Evolutionary conservation across 2,113 vertebrate species (phyloP), one percentile per base, ranked within the genome.

Genomic region (Eublepharis macularius): DNA sequence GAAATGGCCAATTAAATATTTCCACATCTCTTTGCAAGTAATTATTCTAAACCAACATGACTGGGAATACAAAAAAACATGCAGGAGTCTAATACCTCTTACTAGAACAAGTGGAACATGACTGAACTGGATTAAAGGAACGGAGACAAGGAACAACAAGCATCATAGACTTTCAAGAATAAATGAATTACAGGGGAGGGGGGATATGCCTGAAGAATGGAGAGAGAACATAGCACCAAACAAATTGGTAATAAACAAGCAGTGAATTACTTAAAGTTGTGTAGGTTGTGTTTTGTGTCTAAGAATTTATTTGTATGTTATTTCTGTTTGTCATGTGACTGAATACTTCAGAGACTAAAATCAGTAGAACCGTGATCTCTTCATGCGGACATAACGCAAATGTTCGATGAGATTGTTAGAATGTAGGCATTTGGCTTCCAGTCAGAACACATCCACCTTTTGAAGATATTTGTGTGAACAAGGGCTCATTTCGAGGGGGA

Each of bases 1-100:
- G 84, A 85, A 85, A 80, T 60, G 69, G 5, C 54, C 9, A 80
- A 60, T 73, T 74, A 83, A 63, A 74, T 65, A 21, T 85, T 73
- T 73, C 39, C 39, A 21, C 32, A 85, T 60, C 54, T 73, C 19
- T 79, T 45, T 85, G 83, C 49, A 60, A 1, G 76, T 34, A 85
- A 80, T 85, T 73, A 65, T 65, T 83, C 13, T 63, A 34, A 29
- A 17, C 65, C 54, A 85, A 41, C 51, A 73, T 41, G n/a, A 80
- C 17, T 80, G 51, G 80, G 29, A 54, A 19, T 63, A 49, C 2
- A 73, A 73, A 57, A n/a, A 57, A 21, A 57, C 49, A 9, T 24
- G 24, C 54, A 57, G 54, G 39, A 73, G 13, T 63, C 57, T 80
- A 85, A 80, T 32, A 85, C 47, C 41, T 80, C 51, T 69, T 85